These are phyloP conservation scores for Yponomeuta cagnagella DNA, from an alignment of 2,888 invertebrate genomes.

Conservation along the genomic window DNA sequence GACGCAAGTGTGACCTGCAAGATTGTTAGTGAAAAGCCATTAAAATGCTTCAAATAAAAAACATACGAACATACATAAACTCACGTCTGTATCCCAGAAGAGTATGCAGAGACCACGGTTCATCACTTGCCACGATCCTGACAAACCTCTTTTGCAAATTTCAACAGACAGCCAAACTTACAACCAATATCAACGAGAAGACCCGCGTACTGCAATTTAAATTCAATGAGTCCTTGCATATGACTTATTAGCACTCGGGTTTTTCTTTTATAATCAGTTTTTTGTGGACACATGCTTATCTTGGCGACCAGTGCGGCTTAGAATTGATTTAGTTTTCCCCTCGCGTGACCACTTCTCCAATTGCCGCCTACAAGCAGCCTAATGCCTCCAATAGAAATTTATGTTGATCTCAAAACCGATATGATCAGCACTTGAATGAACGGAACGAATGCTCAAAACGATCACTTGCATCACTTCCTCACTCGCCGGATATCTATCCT, in stretches of 20 bases:
- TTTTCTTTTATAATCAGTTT: not conserved
- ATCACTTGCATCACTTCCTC: slow-evolving; percentile 23
- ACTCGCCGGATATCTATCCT: not conserved
- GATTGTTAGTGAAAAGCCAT: too few relatives aligned
- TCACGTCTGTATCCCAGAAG: too few relatives aligned
- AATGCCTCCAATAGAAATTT: slow-evolving; percentile 39
- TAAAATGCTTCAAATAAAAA: too few relatives aligned
- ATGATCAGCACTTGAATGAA: slow-evolving; percentile 9
- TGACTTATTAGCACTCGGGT: not conserved
- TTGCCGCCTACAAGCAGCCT: slow-evolving; percentile 23
- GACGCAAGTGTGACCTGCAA: too few relatives aligned
- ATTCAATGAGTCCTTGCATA: too few relatives aligned
- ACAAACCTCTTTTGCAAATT: too few relatives aligned
- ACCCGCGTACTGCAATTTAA: too few relatives aligned
- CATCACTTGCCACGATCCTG: too few relatives aligned
- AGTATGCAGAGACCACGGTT: too few relatives aligned
- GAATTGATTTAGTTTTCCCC: slow-evolving; percentile 26
- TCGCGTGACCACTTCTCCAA: slow-evolving; percentile 40
- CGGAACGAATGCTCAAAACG: slow-evolving; percentile 31
- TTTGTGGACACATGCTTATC: not conserved
- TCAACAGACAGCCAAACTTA: too few relatives aligned
- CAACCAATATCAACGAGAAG: too few relatives aligned
- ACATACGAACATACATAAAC: too few relatives aligned
- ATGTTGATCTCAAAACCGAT: slow-evolving; percentile 19
- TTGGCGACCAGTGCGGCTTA: not conserved